Percentiles rank a stretch among this genome's conserved stretches.
Evolutionary conservation across 2,888 invertebrate genomes (phyloP).

Genomic region (Gasteruption jaculator): DNA sequence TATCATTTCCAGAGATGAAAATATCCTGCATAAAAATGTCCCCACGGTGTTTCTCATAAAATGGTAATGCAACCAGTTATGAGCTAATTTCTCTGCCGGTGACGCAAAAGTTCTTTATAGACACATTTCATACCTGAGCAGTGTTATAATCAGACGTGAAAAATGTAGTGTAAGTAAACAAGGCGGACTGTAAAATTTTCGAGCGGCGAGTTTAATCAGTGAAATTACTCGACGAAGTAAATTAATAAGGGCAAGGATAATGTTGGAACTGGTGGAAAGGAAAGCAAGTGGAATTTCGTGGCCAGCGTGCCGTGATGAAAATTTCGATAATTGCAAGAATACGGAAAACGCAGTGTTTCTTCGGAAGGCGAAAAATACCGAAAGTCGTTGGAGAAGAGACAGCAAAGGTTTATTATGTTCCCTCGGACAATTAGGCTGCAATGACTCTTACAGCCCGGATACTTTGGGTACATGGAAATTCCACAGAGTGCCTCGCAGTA

Average conservation of each 20-base stretch:
- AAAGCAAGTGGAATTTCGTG: slow-evolving; percentile 40
- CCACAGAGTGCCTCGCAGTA: slow-evolving; percentile 36
- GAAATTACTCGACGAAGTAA: slow-evolving; percentile 4
- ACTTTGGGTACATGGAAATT: slow-evolving; percentile 46
- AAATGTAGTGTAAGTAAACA: slow-evolving; percentile 1
- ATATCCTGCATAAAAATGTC: too few relatives aligned
- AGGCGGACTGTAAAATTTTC: slow-evolving; percentile 1
- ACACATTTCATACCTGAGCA: not conserved
- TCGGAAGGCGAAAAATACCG: slow-evolving; percentile 22
- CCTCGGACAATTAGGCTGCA: slow-evolving; percentile 39
- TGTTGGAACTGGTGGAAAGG: slow-evolving; percentile 40
- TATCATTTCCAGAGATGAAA: too few relatives aligned
- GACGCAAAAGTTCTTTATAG: not conserved
- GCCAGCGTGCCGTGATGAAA: slow-evolving; percentile 32
- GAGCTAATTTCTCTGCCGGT: slow-evolving; percentile 1
- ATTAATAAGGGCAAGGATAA: slow-evolving; percentile 19
- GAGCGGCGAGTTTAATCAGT: not conserved
- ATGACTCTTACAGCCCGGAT: slow-evolving; percentile 40
- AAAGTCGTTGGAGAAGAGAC: slow-evolving; percentile 36
- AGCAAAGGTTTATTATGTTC: slow-evolving; percentile 40
- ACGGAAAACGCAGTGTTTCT: slow-evolving; percentile 26
- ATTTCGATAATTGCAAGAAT: slow-evolving; percentile 24
- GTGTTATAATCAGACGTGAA: not conserved
- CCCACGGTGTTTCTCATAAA: slow-evolving; percentile 7
- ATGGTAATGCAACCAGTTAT: not conserved